Evolutionary conservation across 2,888 invertebrate species (phyloP), one percentile per base, ranked within the genome.

Genomic region (Ashinkailepas kermadecensis): DNA sequence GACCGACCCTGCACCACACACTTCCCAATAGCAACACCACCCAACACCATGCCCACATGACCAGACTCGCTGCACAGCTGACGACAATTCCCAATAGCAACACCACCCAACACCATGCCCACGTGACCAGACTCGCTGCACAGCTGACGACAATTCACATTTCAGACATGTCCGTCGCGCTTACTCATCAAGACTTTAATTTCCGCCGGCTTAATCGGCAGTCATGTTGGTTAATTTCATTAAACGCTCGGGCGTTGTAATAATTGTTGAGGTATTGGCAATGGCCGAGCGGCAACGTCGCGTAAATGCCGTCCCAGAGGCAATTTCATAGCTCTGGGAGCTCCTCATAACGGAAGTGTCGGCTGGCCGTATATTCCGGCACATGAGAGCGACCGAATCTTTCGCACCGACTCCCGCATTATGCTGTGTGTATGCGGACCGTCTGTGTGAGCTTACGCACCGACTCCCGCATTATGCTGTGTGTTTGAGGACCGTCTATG

Each of bases 181-280:
- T 39, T 15, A 65, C 39, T 70, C 70, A 21, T 54, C 74, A 74
- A 21, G 21, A 56, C 54, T 74, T 74, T 74, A 74, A 74, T 74
- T 74, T 74, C 74, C 74, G 74, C 74, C 56, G 9, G 15, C 13
- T 11, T 74, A 56, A 74, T 56, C 3, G 74, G 21, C 56, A 21
- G 54, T 74, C 54, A 54, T 74, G 74, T 21, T 74, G 74, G 56
- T 74, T 74, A 74, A 74, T 74, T 74, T 74, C 74, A 74, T 74
- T 74, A 74, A 56, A 56, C 74, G 74, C 74, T 56, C 12, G 54
- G 18, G 21, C 39, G 18, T 56, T 56, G 74, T 56, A 74, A 74
- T 74, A 74, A 74, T 74, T 74, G 74, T 9, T 74, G 54, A 74
- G 11, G 56, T 74, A 74, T 56, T 74, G 74, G 74, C 56, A 23